Base-by-base conservation (phyloP, 2,888 invertebrate genomes). In the Synergus itoensis region DNA sequence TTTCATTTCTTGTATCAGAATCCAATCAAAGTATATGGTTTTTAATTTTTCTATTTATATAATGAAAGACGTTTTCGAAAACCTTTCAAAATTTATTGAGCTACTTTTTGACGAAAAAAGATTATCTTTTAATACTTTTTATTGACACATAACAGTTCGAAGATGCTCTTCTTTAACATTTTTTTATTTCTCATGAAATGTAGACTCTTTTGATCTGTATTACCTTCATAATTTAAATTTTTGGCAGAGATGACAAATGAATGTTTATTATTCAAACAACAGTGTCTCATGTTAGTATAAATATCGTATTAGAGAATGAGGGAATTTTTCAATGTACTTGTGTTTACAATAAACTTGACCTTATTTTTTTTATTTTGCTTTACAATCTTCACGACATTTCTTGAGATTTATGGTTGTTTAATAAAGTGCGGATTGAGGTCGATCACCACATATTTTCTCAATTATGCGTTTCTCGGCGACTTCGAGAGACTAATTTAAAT, bases 401-500 rank as follows among this genome's bases (percentile, higher is more conserved):
- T 21, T 9, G 60, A 18, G n/a, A 8, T 18, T 60, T n/a, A 60
- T 18, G 9, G n/a, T n/a, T 60, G 60, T 60, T 60, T 60, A 18
- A 63, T 62, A 62, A 14, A 62, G 11, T 21, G 62, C 14, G 36
- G 63, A 28, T 63, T 63, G 36, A 11, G n/a, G n/a, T 8, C n/a
- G n/a, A 8, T 8, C n/a, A 7, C n/a, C 36, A 36, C 7, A 63
- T 40, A 63, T 63, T 63, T 63, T 63, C 63, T 1, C 16, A 8
- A 63, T 63, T 63, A 63, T 14, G 11, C 36, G 63, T 63, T 36
- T 40, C 36, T 16, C 53, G n/a, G n/a, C n/a, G 53, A 76, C 67
- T 76, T 62, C 45, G 69, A 9, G 53, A 64, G 73, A 80, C 79
- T 77, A 78, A 78, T 78, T 79, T 79, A 75, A 77, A 79, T 79